These are phyloP conservation scores for Pogonomyrmex californicus DNA, from an alignment of 1,140 invertebrate species.

Conservation along the genomic window DNA sequence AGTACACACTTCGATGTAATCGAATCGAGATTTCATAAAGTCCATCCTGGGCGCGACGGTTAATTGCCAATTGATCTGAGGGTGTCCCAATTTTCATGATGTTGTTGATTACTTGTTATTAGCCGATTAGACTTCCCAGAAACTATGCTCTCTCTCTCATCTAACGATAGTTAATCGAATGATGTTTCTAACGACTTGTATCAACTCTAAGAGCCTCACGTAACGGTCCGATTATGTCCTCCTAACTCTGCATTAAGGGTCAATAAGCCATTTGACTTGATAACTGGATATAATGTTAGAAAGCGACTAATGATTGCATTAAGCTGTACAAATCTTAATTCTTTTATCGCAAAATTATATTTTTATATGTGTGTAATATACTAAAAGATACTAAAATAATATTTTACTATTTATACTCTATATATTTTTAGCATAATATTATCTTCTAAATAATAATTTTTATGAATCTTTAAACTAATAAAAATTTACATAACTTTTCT, in stretches of 20 bases:
- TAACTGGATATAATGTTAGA: neutral
- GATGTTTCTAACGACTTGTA: slow-evolving; percentile 34
- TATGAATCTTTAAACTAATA: neutral
- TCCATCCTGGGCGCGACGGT: slow-evolving; percentile 59
- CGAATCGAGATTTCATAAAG: slow-evolving; percentile 78
- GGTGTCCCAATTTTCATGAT: slow-evolving; percentile 63
- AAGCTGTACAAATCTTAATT: neutral
- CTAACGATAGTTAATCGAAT: slow-evolving; percentile 39
- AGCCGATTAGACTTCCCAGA: slow-evolving; percentile 26
- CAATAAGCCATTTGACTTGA: slow-evolving; percentile 22
- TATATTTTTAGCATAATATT: neutral
- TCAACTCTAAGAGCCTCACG: slow-evolving; percentile 42
- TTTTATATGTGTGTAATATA: neutral
- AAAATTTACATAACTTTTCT: neutral
- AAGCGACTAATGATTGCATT: neutral
- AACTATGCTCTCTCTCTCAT: slow-evolving; percentile 17
- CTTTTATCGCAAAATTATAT: neutral
- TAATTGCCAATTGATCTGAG: slow-evolving; percentile 79
- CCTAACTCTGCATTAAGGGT: slow-evolving; percentile 22
- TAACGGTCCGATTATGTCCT: neutral
- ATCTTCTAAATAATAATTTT: neutral
- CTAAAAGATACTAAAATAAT: neutral
- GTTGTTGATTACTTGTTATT: slow-evolving; percentile 62
- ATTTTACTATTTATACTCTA: slow-evolving; percentile 1
- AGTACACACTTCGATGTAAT: slow-evolving; percentile 74